These are phyloP conservation scores for Sebastes trivittatus DNA, from an alignment of 2,797 vertebrate genomes.

Conservation along the genomic window DNA sequence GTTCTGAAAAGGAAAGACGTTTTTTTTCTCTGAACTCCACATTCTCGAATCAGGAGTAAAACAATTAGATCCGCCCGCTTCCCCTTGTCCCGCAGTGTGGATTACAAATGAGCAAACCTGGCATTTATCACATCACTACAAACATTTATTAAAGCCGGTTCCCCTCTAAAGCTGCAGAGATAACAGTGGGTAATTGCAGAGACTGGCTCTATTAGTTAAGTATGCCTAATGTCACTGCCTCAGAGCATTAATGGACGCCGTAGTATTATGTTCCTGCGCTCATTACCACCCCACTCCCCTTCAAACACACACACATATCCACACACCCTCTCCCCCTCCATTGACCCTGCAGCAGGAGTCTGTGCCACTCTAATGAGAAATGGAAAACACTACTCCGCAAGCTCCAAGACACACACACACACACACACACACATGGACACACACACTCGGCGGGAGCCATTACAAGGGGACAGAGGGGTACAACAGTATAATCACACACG, in stretches of 20 bases:
- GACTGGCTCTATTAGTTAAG: constrained; percentile 87
- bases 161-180: constrained; percentile 82
- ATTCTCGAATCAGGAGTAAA: constrained; percentile 69
- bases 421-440: constrained; percentile 11
- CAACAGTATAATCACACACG: constrained; percentile 83
- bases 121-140: constrained; percentile 83
- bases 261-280: constrained; percentile 86
- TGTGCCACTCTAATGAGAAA: constrained; percentile 87
- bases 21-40: constrained; percentile 42
- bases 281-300: constrained; percentile 82
- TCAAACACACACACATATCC: constrained; percentile 64
- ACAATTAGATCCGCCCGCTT: constrained; percentile 76
- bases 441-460: constrained; percentile 71
- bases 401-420: constrained; percentile 68
- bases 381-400: constrained; percentile 84
- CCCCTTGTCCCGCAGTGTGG: constrained; percentile 75
- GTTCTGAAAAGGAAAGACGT: constrained; percentile 31
- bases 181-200: constrained; percentile 85
- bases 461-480: constrained; percentile 80
- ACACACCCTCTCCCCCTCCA: constrained; percentile 70
- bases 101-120: constrained; percentile 83
- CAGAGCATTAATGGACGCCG: constrained; percentile 86
- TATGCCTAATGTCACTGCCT: constrained; percentile 86
- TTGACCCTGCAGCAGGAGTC: constrained; percentile 86
- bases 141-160: constrained; percentile 83